Percentiles rank a stretch among this genome's conserved stretches.
phyloP scores from a whole-genome alignment of 2,113 vertebrate species.

The Bos javanicus region DNA sequence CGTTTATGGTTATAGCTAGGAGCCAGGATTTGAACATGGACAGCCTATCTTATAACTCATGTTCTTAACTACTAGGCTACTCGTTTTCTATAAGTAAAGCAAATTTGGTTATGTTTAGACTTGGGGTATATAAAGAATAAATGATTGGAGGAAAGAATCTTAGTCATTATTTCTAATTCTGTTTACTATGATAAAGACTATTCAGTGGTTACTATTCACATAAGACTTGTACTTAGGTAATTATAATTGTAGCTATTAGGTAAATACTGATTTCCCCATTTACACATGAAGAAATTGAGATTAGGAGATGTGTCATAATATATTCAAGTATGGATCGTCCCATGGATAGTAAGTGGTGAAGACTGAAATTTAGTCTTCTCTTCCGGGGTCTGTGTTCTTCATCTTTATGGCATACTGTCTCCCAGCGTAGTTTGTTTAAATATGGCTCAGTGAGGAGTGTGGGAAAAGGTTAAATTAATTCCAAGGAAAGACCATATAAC shows the following conservation, averaged over 20 bases:
- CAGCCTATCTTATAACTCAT: not conserved
- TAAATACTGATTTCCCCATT: conserved; percentile 44
- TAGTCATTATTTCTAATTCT: not conserved
- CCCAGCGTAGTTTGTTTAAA: not conserved
- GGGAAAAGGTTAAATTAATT: not conserved
- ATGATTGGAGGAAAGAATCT: not conserved
- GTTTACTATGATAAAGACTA: not conserved
- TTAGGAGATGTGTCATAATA: not conserved
- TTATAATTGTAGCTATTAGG: conserved; percentile 25
- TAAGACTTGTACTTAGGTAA: not conserved
- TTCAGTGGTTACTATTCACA: not conserved
- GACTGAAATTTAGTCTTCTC: not conserved
- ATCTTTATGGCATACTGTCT: not conserved
- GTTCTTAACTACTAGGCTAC: not conserved
- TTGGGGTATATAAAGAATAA: not conserved
- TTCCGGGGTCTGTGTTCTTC: not conserved
- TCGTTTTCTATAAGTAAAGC: not conserved
- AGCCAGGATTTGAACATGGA: not conserved
- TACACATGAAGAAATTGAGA: conserved; percentile 27
- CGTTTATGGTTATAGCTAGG: not conserved
- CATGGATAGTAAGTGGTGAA: not conserved
- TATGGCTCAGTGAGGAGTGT: not conserved
- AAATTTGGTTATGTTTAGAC: not conserved
- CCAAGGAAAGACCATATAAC: not conserved
- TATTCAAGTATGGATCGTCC: not conserved